phyloP scores from a whole-genome alignment of 2,888 invertebrate species.

The Ferdinandea cuprea region DNA sequence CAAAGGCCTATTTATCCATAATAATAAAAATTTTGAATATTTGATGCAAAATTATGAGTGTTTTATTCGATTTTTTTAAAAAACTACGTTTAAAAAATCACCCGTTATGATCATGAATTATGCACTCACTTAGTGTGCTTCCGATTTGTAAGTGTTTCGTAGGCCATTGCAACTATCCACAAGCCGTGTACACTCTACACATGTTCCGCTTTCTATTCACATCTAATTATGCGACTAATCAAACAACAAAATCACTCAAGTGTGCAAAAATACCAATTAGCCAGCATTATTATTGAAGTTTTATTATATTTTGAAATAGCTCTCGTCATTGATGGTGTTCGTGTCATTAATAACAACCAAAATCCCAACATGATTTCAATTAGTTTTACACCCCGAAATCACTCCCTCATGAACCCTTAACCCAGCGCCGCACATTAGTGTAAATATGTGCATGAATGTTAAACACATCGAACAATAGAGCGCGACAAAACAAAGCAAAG shows the following conservation, averaged over 20 bases:
- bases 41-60: too few relatives aligned
- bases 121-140: too few relatives aligned
- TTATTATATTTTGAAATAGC: constrained; percentile 15
- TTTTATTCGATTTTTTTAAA: too few relatives aligned
- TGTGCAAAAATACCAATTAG: not conserved
- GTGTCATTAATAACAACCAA: constrained; percentile 33
- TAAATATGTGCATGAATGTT: constrained; percentile 47
- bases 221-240: not conserved
- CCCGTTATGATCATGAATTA: too few relatives aligned
- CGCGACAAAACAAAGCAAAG: constrained; percentile 33
- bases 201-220: too few relatives aligned
- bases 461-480: constrained; percentile 25
- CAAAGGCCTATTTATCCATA: too few relatives aligned
- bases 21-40: too few relatives aligned
- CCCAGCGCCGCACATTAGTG: constrained; percentile 15
- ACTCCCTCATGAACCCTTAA: not conserved
- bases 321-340: not conserved
- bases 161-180: too few relatives aligned
- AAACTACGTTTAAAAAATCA: too few relatives aligned
- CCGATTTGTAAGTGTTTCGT: too few relatives aligned
- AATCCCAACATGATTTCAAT: constrained; percentile 9
- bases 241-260: not conserved
- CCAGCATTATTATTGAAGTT: constrained; percentile 6
- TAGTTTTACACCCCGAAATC: constrained; percentile 1
- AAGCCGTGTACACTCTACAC: too few relatives aligned